Conservation (phyloP, 2,888 invertebrate genomes). For the Apocheima hispidaria region DNA sequence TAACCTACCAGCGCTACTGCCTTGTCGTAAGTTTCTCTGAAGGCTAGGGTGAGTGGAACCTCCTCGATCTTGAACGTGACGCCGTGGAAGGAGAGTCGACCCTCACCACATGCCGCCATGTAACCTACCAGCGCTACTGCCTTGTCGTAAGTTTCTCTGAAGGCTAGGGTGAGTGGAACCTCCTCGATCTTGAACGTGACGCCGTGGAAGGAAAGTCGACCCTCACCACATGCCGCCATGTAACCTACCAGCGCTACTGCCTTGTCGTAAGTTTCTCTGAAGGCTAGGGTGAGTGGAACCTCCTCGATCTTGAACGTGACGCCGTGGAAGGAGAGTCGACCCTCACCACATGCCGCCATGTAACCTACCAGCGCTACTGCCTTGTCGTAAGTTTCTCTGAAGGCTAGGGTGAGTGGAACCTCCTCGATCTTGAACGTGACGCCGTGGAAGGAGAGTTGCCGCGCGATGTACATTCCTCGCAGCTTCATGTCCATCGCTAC, state of each 20-base stretch:
- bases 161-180: slow-evolving; percentile 94
- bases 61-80: slow-evolving; percentile 99
- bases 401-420: slow-evolving; percentile 94
- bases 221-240: neutral
- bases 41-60: slow-evolving; percentile 94
- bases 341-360: neutral
- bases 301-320: slow-evolving; percentile 98
- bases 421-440: slow-evolving; percentile 99
- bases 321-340: slow-evolving; percentile 96
- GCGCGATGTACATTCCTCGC: slow-evolving; percentile 99
- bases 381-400: slow-evolving; percentile 96
- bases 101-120: neutral
- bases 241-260: slow-evolving; percentile 92
- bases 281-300: slow-evolving; percentile 94
- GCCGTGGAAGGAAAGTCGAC: slow-evolving; percentile 98
- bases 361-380: slow-evolving; percentile 92
- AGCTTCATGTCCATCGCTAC: slow-evolving; percentile 99
- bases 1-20: slow-evolving; percentile 92
- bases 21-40: slow-evolving; percentile 96
- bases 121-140: slow-evolving; percentile 92
- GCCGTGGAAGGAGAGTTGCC: slow-evolving; percentile 99
- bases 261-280: slow-evolving; percentile 96
- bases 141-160: slow-evolving; percentile 96
- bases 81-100: slow-evolving; percentile 98
- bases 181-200: slow-evolving; percentile 99